A percentile compares a stretch with the other conserved stretches of the same genome.
Conservation (phyloP, 2,888 invertebrate genomes). For the Prionchulus punctatus region DNA sequence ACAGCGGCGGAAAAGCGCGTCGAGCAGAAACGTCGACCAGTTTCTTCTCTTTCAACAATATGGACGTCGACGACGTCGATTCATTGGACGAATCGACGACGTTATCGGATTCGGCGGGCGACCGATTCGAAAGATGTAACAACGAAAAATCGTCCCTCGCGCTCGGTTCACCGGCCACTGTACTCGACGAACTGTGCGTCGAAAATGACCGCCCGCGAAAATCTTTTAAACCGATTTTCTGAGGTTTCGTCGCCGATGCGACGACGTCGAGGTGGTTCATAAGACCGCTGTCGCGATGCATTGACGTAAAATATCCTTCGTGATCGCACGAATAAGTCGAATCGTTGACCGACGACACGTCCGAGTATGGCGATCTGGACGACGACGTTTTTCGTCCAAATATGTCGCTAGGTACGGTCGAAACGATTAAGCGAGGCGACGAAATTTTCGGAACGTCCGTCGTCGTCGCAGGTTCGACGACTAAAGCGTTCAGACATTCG, state of each 20-base stretch:
- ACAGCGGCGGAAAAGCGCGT: not conserved
- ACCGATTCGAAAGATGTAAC: no score
- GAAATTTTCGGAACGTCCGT: not conserved
- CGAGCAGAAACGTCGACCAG: not conserved
- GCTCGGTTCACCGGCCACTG: conserved; percentile 3
- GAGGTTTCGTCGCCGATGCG: not conserved
- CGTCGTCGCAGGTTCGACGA: not conserved
- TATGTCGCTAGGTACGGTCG: not conserved
- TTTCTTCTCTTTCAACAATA: not conserved
- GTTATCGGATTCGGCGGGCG: not conserved
- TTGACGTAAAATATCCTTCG: conserved; percentile 92
- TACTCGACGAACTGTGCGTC: conserved; percentile 11
- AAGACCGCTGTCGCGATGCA: conserved; percentile 78
- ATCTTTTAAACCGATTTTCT: not conserved
- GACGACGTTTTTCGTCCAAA: not conserved
- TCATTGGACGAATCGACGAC: not conserved
- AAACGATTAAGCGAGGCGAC: not conserved
- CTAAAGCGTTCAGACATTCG: not conserved
- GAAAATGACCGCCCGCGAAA: conserved; percentile 9
- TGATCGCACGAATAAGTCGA: conserved; percentile 88
- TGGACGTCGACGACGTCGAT: not conserved
- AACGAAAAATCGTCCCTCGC: not conserved
- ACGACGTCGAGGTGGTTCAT: not conserved
- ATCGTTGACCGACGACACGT: conserved; percentile 26
- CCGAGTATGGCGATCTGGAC: not conserved